Evolutionary conservation across 2,888 invertebrate genomes (phyloP), one percentile per base, ranked within the genome.

Genomic region (Trichacis sp.): DNA sequence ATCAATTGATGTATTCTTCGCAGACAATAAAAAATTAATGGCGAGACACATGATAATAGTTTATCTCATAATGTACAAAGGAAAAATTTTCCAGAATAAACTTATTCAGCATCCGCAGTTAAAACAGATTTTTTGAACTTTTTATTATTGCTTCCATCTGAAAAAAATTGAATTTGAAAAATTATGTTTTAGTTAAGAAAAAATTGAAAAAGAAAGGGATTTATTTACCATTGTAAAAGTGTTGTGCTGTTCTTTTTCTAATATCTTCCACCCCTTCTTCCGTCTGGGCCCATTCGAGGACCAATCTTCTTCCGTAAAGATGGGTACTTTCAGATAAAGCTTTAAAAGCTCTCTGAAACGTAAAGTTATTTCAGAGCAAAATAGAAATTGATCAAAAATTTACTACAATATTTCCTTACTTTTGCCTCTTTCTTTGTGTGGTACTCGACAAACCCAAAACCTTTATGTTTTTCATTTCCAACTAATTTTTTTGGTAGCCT

Each of bases 391-490:
- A n/a, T n/a, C n/a, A n/a, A n/a, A n/a, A n/a, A n/a, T n/a, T n/a
- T n/a, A n/a, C n/a, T n/a, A n/a, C n/a, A n/a, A n/a, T 6, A 36
- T 11, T 3, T 19, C 62, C 64, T 70, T 85, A 95, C 95, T 90
- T 96, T 96, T 0, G 99, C 98, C 85, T 97, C 96, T 69, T 92
- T 90, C 80, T 93, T 92, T 0, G 93, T 91, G 65, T 91, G 87
- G 85, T 91, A 99, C 82, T 99, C 98, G 2, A 99, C 93, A 83
- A 99, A 99, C 5, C 93, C 97, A 85, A 99, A 99, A 53, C 99
- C 99, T 77, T 98, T 89, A 85, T 98, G 98, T 71, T 90, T 89
- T 57, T 92, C 92, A 2, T 90, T 88, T 0, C 92, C 93, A 0
- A 91, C 87, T 80, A 95, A 86, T 87, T 98, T 99, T 81, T 93